Evolutionary conservation across 1,140 invertebrate species (phyloP).

Genomic region (Amyelois transitella): DNA sequence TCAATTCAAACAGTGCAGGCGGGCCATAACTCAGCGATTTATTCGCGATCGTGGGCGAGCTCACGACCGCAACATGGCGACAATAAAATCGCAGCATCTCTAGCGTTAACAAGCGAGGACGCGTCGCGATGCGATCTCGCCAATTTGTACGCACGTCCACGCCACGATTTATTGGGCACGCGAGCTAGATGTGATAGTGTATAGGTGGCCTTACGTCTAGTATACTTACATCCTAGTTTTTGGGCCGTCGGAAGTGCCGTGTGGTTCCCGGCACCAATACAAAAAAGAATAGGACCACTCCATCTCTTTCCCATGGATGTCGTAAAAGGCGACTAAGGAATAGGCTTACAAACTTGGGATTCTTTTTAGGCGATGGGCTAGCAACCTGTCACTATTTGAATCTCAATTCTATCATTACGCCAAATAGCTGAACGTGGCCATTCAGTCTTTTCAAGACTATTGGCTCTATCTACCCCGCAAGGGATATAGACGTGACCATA

Average conservation of each 20-base stretch:
- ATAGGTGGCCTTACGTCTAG: conserved; percentile 5
- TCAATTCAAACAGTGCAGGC: not conserved
- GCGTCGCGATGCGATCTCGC: conserved; percentile 49
- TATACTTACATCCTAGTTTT: not conserved
- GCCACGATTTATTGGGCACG: conserved; percentile 57
- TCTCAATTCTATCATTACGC: too few species aligned
- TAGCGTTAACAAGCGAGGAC: conserved; percentile 45
- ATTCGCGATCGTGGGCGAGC: conserved; percentile 17
- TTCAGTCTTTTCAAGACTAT: too few species aligned
- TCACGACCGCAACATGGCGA: conserved; percentile 10
- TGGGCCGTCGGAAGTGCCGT: not conserved
- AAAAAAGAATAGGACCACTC: too few species aligned
- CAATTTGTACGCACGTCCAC: conserved; percentile 60
- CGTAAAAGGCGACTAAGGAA: too few species aligned
- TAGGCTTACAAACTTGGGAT: too few species aligned
- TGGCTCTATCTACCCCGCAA: too few species aligned
- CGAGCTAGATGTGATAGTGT: conserved; percentile 25
- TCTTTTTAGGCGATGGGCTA: too few species aligned
- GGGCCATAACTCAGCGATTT: conserved; percentile 8
- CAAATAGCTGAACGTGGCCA: too few species aligned
- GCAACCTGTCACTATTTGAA: too few species aligned
- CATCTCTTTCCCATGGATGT: too few species aligned
- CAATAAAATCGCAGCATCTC: conserved; percentile 37
- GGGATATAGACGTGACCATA: too few species aligned
- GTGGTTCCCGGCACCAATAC: too few species aligned